These are phyloP conservation scores for Ypsolopha sequella DNA, from an alignment of 2,888 invertebrate genomes.

Conservation along the genomic window DNA sequence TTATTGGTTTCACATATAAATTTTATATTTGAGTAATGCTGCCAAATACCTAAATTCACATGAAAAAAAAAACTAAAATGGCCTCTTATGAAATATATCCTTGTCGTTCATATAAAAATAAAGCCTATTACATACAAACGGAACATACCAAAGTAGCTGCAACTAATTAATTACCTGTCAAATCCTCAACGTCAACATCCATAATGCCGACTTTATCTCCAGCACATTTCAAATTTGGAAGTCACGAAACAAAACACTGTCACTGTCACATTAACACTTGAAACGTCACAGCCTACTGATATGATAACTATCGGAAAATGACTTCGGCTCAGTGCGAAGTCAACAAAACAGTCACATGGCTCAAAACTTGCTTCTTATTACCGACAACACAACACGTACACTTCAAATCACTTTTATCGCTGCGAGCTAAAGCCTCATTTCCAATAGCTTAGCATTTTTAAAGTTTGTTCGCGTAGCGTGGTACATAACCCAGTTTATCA, in stretches of 20 bases:
- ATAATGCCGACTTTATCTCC: conserved; percentile 10
- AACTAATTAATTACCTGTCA: conserved; percentile 13
- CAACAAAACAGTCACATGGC: not conserved
- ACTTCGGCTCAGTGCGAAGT: not conserved
- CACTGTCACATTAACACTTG: not conserved
- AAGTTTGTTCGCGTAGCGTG: not conserved
- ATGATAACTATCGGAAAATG: not conserved
- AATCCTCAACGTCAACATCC: conserved; percentile 18
- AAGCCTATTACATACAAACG: not conserved
- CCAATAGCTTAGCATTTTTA: not conserved
- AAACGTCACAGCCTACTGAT: not conserved
- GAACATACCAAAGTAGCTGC: not conserved
- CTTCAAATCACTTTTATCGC: not conserved
- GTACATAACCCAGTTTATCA: not conserved
- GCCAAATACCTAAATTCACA: too few relatives aligned
- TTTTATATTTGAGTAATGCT: too few relatives aligned
- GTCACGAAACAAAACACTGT: conserved; percentile 1
- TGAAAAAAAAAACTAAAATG: too few relatives aligned
- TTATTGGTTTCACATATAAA: too few relatives aligned
- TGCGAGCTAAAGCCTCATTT: not conserved
- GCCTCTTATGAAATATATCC: too few relatives aligned
- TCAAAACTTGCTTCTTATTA: not conserved
- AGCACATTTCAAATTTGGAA: not conserved
- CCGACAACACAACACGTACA: not conserved
- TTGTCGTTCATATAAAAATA: too few relatives aligned